Evolutionary conservation across 2,797 vertebrate species (phyloP).

Genomic region (Sitta carolinensis): DNA sequence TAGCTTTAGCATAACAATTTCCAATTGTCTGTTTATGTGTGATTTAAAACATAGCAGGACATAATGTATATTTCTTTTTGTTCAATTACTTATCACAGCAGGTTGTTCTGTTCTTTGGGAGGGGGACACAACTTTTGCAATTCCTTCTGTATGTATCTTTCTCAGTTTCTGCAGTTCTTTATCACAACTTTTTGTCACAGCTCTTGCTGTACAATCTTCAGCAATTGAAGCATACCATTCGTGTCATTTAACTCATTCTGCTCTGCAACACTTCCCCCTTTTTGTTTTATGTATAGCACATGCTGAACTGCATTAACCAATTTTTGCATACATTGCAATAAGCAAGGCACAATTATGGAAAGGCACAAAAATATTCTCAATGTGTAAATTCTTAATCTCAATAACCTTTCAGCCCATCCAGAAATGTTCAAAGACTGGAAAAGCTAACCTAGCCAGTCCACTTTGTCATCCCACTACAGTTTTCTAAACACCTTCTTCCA

Average conservation of each 20-base stretch:
- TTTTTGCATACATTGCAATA: background rate
- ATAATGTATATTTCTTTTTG: background rate
- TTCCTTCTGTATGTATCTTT: background rate
- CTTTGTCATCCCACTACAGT: background rate
- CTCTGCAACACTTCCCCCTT: background rate
- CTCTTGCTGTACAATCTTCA: background rate
- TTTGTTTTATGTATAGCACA: background rate
- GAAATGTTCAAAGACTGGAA: background rate
- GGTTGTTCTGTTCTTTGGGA: background rate
- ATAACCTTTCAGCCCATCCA: too few relatives aligned
- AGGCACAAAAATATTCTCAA: background rate
- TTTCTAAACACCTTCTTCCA: background rate
- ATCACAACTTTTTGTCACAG: background rate
- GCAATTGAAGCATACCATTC: background rate
- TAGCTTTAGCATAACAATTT: background rate
- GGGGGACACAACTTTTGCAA: background rate
- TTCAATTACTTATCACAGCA: background rate
- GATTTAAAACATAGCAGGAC: background rate
- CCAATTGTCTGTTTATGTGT: background rate
- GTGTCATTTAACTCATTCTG: background rate
- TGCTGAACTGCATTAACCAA: too few relatives aligned
- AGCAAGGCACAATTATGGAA: background rate
- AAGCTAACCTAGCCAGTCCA: accelerated
- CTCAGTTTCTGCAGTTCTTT: background rate
- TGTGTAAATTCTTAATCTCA: accelerated